These are phyloP conservation scores for Clostera curtula DNA, from an alignment of 2,888 invertebrate species.

Conservation along the genomic window DNA sequence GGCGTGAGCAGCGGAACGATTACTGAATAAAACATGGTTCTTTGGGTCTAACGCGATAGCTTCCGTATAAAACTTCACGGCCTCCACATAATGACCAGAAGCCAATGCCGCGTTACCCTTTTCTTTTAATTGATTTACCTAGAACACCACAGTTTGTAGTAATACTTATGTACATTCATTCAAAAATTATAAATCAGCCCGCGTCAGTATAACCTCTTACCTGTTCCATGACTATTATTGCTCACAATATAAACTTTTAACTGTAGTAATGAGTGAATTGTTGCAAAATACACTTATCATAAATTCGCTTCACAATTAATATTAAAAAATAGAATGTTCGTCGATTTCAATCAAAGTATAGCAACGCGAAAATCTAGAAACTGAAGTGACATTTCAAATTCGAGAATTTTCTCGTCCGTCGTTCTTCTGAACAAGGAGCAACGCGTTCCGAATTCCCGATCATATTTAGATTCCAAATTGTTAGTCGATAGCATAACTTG, in stretches of 20 bases:
- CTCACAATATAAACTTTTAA: constrained; percentile 2
- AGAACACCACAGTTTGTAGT: constrained; percentile 28
- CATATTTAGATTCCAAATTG: no score
- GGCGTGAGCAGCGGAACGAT: constrained; percentile 92
- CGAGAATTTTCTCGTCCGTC: constrained; percentile 63
- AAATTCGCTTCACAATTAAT: no score
- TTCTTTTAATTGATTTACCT: constrained; percentile 89
- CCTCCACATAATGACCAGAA: constrained; percentile 84
- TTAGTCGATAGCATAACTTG: no score
- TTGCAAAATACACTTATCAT: constrained; percentile 18
- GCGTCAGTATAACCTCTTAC: constrained; percentile 61
- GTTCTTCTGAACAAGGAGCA: no score
- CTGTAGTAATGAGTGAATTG: no score
- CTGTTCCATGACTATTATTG: constrained; percentile 53
- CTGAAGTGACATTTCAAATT: constrained; percentile 66
- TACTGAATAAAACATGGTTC: constrained; percentile 93
- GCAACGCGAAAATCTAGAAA: constrained; percentile 25
- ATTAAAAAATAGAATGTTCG: constrained; percentile 16
- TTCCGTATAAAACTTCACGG: constrained; percentile 85
- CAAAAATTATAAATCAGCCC: constrained; percentile 22
- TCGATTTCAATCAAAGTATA: constrained; percentile 21
- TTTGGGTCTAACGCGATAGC: constrained; percentile 85
- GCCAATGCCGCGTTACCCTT: constrained; percentile 90
- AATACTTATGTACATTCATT: constrained; percentile 17
- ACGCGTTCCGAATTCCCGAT: constrained; percentile 13